These are phyloP conservation scores for Cichlasoma orientale DNA, from an alignment of 2,797 vertebrate genomes.

Conservation along the genomic window DNA sequence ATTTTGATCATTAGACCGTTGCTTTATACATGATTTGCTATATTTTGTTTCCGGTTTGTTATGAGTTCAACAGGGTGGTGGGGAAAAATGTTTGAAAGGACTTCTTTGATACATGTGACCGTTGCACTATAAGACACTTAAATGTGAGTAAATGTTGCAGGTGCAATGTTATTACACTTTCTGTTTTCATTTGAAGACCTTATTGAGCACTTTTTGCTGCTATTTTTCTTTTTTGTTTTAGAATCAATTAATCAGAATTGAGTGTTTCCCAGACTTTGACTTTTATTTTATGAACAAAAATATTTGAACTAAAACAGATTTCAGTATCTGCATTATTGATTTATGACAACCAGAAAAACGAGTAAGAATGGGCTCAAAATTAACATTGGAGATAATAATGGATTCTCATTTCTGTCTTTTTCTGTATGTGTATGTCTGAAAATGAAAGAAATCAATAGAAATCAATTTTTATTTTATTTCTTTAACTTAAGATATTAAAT, in stretches of 20 bases:
- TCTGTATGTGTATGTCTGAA: neutral
- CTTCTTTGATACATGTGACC: constrained; percentile 27
- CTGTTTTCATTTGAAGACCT: neutral
- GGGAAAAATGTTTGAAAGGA: constrained; percentile 24
- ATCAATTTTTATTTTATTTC: too few relatives aligned
- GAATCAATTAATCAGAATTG: neutral
- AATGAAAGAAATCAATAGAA: too few relatives aligned
- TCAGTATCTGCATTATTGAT: neutral
- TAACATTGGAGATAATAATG: neutral
- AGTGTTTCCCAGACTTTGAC: neutral
- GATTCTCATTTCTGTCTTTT: neutral
- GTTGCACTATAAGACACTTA: constrained; percentile 2
- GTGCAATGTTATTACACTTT: neutral
- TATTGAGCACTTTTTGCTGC: neutral
- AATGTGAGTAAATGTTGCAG: neutral
- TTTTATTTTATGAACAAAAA: neutral
- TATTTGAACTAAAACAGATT: neutral
- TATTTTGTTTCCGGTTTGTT: constrained; percentile 22
- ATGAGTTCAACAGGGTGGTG: constrained; percentile 27
- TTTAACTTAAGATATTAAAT: too few relatives aligned
- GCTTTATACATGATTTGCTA: neutral
- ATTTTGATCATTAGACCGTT: neutral
- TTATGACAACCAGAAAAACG: neutral
- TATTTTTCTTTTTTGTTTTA: neutral
- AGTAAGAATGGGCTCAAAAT: neutral